A percentile compares a stretch with the other conserved stretches of the same genome.
Conservation (phyloP, 2,797 vertebrate genomes). For the Hoplostethus mediterraneus region DNA sequence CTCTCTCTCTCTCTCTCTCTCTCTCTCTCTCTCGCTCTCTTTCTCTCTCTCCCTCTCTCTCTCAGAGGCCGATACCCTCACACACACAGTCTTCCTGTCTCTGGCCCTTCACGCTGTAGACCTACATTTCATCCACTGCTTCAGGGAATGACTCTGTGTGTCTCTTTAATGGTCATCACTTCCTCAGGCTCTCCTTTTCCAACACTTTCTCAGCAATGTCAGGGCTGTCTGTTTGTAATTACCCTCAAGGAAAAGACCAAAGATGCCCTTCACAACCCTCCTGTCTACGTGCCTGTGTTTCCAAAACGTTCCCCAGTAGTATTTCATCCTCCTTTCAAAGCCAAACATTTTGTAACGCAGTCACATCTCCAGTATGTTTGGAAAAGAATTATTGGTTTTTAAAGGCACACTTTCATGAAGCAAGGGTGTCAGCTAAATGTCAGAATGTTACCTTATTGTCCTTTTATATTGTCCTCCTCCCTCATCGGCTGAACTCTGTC, state of each 20-base stretch:
- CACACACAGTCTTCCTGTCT: constrained; percentile 3
- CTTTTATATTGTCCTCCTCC: constrained; percentile 39
- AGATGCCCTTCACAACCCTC: constrained; percentile 55
- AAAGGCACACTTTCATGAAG: constrained; percentile 32
- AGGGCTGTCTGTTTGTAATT: constrained; percentile 59
- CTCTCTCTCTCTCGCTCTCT: background rate
- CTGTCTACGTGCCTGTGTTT: constrained; percentile 35
- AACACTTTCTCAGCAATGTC: constrained; percentile 52
- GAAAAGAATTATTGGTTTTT: constrained; percentile 12
- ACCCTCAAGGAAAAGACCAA: constrained; percentile 60
- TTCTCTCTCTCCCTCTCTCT: too few species aligned
- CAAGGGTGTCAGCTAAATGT: constrained; percentile 51
- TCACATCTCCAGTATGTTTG: constrained; percentile 34
- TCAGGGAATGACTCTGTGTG: constrained; percentile 47
- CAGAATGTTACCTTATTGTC: constrained; percentile 47
- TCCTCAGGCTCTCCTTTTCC: constrained; percentile 44
- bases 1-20: background rate
- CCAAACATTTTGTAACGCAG: constrained; percentile 43
- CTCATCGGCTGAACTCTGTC: constrained; percentile 53
- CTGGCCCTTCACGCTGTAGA: constrained; percentile 26
- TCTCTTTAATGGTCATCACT: constrained; percentile 63
- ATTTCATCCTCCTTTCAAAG: constrained; percentile 54
- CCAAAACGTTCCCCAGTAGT: constrained; percentile 21
- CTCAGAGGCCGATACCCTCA: too few species aligned
- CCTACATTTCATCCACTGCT: constrained; percentile 50